Conservation (phyloP, 2,888 invertebrate species). For the Watsonalla cultraria region DNA sequence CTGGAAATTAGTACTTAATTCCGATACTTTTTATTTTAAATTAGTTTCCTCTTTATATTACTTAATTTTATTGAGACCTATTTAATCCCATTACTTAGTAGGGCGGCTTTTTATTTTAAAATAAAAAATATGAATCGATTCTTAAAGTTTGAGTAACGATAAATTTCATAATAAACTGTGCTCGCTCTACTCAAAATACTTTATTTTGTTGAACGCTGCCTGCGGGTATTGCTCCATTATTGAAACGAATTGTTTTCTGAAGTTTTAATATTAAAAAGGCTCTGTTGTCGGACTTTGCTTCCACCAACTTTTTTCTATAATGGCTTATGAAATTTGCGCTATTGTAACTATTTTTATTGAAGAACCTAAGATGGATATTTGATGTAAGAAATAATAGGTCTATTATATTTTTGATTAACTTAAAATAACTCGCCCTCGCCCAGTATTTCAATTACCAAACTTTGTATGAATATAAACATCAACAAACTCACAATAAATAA, state of each 20-base stretch:
- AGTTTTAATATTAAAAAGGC: constrained; percentile 60
- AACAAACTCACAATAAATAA: too few species aligned
- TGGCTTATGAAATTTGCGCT: constrained; percentile 32
- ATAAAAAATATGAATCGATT: constrained; percentile 42
- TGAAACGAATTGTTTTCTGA: constrained; percentile 67
- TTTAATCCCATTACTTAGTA: too few species aligned
- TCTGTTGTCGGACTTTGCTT: constrained; percentile 41
- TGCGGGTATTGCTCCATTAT: constrained; percentile 60
- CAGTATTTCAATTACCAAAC: too few species aligned
- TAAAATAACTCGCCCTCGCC: too few species aligned
- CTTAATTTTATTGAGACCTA: too few species aligned
- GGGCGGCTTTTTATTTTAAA: constrained; percentile 2
- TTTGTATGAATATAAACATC: too few species aligned
- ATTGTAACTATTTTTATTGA: constrained; percentile 13
- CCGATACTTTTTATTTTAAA: too few species aligned
- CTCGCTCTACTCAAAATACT: constrained; percentile 56
- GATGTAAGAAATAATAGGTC: too few species aligned
- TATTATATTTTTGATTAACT: too few species aligned
- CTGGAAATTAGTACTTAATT: too few species aligned
- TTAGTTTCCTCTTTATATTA: too few species aligned
- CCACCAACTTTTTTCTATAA: constrained; percentile 33
- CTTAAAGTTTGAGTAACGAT: constrained; percentile 45
- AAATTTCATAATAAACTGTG: constrained; percentile 59
- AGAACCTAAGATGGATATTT: background rate
- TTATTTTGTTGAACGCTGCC: constrained; percentile 58